phyloP scores from a whole-genome alignment of 1,140 invertebrate species.

The Drosophila micromelanica region DNA sequence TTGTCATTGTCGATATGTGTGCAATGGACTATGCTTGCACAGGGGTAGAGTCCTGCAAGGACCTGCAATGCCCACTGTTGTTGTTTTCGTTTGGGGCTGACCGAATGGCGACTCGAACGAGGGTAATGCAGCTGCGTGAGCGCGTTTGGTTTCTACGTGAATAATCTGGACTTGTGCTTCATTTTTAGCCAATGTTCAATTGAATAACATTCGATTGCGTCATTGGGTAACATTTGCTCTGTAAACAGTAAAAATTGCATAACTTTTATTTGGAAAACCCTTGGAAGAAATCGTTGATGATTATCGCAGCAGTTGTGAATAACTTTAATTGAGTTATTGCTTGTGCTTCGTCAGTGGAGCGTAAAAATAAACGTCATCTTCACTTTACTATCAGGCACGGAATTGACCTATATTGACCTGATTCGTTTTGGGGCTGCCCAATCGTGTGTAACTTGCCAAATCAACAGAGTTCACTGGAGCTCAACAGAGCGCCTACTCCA shows the following conservation, averaged over 20 bases:
- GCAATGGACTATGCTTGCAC: conserved; percentile 67
- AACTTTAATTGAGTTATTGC: conserved; percentile 30
- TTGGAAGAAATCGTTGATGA: conserved; percentile 8
- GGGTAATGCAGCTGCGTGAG: conserved; percentile 16
- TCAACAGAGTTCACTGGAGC: conserved; percentile 58
- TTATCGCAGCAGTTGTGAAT: conserved; percentile 39
- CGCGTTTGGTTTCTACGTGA: conserved; percentile 58
- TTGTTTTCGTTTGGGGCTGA: conserved; percentile 17
- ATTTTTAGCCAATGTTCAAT: conserved; percentile 76
- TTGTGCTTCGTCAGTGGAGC: not conserved
- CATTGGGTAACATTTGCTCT: conserved; percentile 44
- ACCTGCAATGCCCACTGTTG: conserved; percentile 62
- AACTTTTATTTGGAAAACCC: conserved; percentile 49
- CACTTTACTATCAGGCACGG: conserved; percentile 1
- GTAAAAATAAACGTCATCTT: conserved; percentile 6
- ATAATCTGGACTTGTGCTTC: conserved; percentile 55
- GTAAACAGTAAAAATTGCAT: conserved; percentile 18
- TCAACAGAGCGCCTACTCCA: conserved; percentile 31
- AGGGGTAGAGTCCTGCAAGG: conserved; percentile 14
- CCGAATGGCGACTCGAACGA: not conserved
- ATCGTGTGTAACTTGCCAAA: conserved; percentile 56
- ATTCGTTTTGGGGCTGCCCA: conserved; percentile 20
- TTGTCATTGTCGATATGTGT: conserved; percentile 69
- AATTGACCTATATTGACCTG: conserved; percentile 12
- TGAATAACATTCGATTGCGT: conserved; percentile 69